phyloP scores from a whole-genome alignment of 2,888 invertebrate genomes.

The Kryphioiulus occultus region DNA sequence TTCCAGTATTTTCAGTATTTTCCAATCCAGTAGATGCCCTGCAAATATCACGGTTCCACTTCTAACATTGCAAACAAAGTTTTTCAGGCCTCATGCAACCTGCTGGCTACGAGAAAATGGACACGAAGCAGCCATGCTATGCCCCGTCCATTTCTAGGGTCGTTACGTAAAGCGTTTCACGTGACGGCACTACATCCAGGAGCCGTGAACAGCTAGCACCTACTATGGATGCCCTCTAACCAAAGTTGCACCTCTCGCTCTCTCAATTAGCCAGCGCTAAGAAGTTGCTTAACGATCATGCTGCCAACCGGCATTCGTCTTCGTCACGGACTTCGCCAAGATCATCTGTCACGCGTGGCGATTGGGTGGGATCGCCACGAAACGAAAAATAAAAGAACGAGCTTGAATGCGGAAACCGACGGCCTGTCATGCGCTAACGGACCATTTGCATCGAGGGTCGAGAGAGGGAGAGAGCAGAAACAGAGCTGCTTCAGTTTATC shows the following conservation, averaged over 20 bases:
- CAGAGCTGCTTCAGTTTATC: no score
- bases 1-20: no score
- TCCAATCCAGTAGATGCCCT: no score
- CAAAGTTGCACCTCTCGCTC: not conserved
- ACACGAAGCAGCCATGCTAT: not conserved
- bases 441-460: not conserved
- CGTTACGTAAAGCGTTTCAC: not conserved
- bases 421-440: not conserved
- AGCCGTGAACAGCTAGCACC: not conserved
- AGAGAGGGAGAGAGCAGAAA: no score
- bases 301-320: not conserved
- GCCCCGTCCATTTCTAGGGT: not conserved
- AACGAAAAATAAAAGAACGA: not conserved
- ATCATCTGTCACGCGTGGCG: not conserved
- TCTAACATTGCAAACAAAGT: no score
- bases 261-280: not conserved
- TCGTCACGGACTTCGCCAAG: not conserved
- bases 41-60: no score
- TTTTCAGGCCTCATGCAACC: not conserved
- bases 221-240: not conserved
- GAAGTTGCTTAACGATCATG: not conserved
- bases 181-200: constrained; percentile 1
- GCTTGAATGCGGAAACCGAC: not conserved
- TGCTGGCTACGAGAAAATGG: not conserved
- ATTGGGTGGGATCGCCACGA: not conserved